Percentiles rank a stretch among this genome's conserved stretches.
phyloP scores from a whole-genome alignment of 2,113 vertebrate genomes.

The Gymnobelideus leadbeateri region DNA sequence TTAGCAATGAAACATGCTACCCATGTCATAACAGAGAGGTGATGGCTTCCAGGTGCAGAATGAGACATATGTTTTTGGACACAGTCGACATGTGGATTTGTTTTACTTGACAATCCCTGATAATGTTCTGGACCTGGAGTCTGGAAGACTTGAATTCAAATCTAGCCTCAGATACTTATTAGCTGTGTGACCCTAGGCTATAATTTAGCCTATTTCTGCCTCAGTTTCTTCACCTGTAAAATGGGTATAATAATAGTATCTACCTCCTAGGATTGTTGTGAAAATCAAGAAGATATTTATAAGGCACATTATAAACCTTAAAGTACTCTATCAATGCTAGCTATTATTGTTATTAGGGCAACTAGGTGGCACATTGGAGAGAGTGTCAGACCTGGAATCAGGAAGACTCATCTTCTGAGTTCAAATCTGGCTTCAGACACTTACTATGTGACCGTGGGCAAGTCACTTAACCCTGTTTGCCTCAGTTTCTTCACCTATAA shows the following conservation, averaged over 20 bases:
- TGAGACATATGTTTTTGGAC: background rate
- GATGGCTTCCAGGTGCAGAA: background rate
- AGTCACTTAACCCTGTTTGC: background rate
- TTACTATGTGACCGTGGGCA: background rate
- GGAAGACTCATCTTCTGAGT: background rate
- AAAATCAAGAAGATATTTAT: background rate
- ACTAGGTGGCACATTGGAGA: background rate
- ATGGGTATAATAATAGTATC: background rate
- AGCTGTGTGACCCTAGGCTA: background rate
- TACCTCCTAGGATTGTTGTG: background rate
- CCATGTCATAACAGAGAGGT: background rate
- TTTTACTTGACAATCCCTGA: background rate
- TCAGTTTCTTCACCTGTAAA: background rate
- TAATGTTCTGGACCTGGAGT: background rate
- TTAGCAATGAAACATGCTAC: background rate
- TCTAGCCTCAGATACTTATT: background rate
- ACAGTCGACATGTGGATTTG: background rate
- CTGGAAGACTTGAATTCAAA: background rate
- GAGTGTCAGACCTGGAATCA: background rate
- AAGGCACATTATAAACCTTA: background rate
- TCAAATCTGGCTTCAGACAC: background rate
- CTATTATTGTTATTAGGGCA: background rate
- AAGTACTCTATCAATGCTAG: background rate
- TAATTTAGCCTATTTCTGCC: background rate
- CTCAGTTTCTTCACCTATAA: background rate